Base-by-base conservation (phyloP, 2,113 vertebrate genomes). In the Dicerorhinus sumatrensis region DNA sequence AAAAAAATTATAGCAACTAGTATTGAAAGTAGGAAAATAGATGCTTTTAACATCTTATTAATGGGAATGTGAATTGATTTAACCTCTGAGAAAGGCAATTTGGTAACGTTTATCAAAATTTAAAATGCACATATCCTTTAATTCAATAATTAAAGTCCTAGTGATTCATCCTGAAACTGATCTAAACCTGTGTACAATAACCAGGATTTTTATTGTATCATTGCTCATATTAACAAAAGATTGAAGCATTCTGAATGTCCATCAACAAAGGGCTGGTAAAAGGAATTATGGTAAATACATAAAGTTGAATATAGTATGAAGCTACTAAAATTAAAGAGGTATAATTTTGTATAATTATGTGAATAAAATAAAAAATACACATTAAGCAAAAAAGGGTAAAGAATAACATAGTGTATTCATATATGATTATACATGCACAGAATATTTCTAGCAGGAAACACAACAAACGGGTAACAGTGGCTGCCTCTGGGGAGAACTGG, bases 101-200 rank as follows among this genome's bases (percentile, higher is more conserved):
- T 77, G 60, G 4, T 20, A 93, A 76, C 81, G 31, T 63, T 85
- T 92, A 84, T 48, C 62, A 89, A 96, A 95, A 89, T 92, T 93
- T 23, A 83, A 73, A 96, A 46, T 89, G 10, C 12, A 89, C 5
- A 81, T 31, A 63, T 48, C 21, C 39, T 92, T 94, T 83, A 86
- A 56, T 17, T 69, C 67, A 79, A 18, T 31, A 73, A 31, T 76
- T 96, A 87, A 91, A 94, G 42, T 84, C 87, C 42, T 89, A 70
- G 33, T 31, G 31, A 93, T 31, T 56, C 16, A 39, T 39, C 27
- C 29, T 69, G 25, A 95, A 86, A 79, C 79, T 63, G 65, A 89
- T 13, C 56, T 87, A 51, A 27, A 60, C 39, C 13, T 80, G 7
- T 62, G 25, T 42, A 85, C 31, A 91, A n/a, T 39, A 69, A 42